Evolutionary conservation across 2,113 vertebrate genomes (phyloP), one percentile per base, ranked within the genome.

Genomic region (Labeo rohita): DNA sequence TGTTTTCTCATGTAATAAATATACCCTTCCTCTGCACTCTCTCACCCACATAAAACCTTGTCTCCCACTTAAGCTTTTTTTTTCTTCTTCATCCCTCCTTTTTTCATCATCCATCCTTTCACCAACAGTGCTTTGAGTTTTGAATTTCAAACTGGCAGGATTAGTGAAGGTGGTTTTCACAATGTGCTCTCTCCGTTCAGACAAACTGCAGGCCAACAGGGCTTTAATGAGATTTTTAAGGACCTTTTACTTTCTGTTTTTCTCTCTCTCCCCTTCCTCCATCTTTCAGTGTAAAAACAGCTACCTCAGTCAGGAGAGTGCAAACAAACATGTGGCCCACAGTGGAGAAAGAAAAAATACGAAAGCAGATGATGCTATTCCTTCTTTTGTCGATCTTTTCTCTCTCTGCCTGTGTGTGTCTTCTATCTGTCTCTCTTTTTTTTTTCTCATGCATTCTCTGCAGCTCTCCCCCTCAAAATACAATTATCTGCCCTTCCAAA

Each of bases 131-230:
- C 66, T 54, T 54, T 83, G 47, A 56, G 49, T 83, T 83, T 83
- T 73, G 21, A 59, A 73, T 73, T 83, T 83, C 66, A 83, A 56
- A 73, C 81, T 73, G 66, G 3, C 49, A 83, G 66, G 81, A 73
- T 83, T 83, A 73, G 81, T 45, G 50, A 83, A 56, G 66, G 66
- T 73, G 28, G 18, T 73, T 83, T 73, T 73, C 49, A 73, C 66
- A 72, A 72, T 83, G 34, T 21, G 21, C 47, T 85, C 10, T 85
- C 72, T 36, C 84, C 18, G 1, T 76, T 63, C 59, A 85, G 43
- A 52, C 74, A 85, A 85, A 66, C 76, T 79, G 23, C 18, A 54
- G 75, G 73, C 75, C 50, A 83, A 43, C 21, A 16, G 81, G 49
- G 49, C 18, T 56, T 6, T 73, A 59, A 83, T 83, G 50, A 73